These are phyloP conservation scores for Vanessa tameamea DNA, from an alignment of 1,140 invertebrate species.

Conservation along the genomic window DNA sequence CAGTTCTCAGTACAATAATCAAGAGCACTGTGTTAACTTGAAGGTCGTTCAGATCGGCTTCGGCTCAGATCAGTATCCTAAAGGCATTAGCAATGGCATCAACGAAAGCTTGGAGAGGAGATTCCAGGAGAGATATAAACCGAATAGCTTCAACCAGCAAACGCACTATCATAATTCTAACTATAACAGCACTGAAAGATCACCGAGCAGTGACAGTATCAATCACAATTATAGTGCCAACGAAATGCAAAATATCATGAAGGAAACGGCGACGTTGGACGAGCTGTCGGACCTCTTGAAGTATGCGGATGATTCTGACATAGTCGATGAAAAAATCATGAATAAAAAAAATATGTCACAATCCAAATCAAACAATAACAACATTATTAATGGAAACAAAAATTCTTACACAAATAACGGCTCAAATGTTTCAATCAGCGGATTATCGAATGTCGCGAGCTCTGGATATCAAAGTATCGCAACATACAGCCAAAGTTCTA, in stretches of 20 bases:
- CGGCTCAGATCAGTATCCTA: slow-evolving; percentile 71
- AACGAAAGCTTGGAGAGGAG: slow-evolving; percentile 81
- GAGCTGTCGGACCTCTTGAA: slow-evolving; percentile 87
- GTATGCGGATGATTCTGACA: slow-evolving; percentile 84
- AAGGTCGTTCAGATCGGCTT: slow-evolving; percentile 81
- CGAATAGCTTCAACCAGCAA: slow-evolving; percentile 69
- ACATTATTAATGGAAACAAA: slow-evolving; percentile 73
- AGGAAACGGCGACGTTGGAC: slow-evolving; percentile 83
- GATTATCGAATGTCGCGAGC: slow-evolving; percentile 90
- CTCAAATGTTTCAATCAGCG: slow-evolving; percentile 89
- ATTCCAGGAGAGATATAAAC: slow-evolving; percentile 75
- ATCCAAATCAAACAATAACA: slow-evolving; percentile 68
- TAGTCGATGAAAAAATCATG: slow-evolving; percentile 78
- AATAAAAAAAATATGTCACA: slow-evolving; percentile 76
- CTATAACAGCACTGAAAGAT: slow-evolving; percentile 70
- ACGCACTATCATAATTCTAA: slow-evolving; percentile 71
- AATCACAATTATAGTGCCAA: slow-evolving; percentile 71
- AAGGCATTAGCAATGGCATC: slow-evolving; percentile 72
- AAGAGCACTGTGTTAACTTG: slow-evolving; percentile 78
- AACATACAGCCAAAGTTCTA: slow-evolving; percentile 93
- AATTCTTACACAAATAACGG: slow-evolving; percentile 82
- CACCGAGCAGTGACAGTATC: slow-evolving; percentile 72
- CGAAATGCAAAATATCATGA: slow-evolving; percentile 74
- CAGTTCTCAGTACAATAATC: slow-evolving; percentile 78
- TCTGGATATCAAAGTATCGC: slow-evolving; percentile 95